Evolutionary conservation across 1,140 invertebrate species (phyloP).

Genomic region (Sipha flava): DNA sequence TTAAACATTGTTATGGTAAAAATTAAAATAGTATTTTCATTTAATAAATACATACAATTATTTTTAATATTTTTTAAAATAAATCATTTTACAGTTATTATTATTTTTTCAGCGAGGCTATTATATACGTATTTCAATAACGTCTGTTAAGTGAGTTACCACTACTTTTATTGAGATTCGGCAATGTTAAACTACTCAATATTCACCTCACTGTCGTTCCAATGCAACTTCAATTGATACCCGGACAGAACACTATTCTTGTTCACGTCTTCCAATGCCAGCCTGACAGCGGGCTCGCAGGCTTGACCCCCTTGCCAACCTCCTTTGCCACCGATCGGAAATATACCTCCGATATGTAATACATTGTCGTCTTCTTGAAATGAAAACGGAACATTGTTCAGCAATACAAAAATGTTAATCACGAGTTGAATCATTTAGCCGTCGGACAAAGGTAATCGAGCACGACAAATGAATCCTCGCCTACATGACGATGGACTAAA

Average conservation of each 20-base stretch:
- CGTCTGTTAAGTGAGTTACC: too few species aligned
- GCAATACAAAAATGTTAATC: neutral
- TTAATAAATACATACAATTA: too few species aligned
- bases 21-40: too few species aligned
- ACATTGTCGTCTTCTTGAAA: constrained; percentile 48
- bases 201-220: constrained; percentile 95
- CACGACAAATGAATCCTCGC: neutral
- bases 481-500: neutral
- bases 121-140: too few species aligned
- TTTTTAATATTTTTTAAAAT: too few species aligned
- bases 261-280: constrained; percentile 96
- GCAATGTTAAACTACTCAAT: constrained; percentile 32
- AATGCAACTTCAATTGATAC: constrained; percentile 82
- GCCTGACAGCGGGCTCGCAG: constrained; percentile 86
- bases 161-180: too few species aligned
- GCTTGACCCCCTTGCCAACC: constrained; percentile 93
- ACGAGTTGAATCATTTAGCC: neutral
- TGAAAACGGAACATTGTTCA: neutral
- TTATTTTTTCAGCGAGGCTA: too few species aligned
- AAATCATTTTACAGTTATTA: too few species aligned
- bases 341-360: constrained; percentile 94
- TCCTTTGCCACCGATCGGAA: constrained; percentile 88
- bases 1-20: too few species aligned
- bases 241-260: constrained; percentile 81
- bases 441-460: neutral